Evolutionary conservation across 2,113 vertebrate species (phyloP).

Genomic region (Larimichthys crocea): DNA sequence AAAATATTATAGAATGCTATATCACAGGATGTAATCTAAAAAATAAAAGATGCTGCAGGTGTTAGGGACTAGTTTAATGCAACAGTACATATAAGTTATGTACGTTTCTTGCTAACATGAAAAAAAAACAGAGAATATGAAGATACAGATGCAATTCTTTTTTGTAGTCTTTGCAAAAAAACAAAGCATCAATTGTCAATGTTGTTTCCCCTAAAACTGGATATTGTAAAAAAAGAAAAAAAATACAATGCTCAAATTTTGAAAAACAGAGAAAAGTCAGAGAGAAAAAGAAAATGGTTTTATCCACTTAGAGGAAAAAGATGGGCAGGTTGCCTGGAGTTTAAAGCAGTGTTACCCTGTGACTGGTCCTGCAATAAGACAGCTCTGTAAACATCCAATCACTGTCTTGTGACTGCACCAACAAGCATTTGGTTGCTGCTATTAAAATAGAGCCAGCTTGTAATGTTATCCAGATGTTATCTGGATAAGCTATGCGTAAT

Average conservation of each 20-base stretch:
- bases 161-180: not conserved
- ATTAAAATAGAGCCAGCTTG: conserved; percentile 35
- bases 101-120: not conserved
- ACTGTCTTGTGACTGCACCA: conserved; percentile 6
- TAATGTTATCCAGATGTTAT: conserved; percentile 73
- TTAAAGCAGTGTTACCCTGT: conserved; percentile 30
- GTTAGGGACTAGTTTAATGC: not conserved
- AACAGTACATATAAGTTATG: not conserved
- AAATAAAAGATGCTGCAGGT: not conserved
- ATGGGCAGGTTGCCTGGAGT: conserved; percentile 30
- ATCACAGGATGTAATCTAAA: not conserved
- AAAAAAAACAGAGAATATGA: not conserved
- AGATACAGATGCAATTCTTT: not conserved
- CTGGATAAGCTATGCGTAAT: conserved; percentile 52
- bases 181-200: not conserved
- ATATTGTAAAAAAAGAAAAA: not conserved
- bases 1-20: not conserved
- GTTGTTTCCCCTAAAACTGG: not conserved
- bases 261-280: not conserved
- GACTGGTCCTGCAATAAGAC: conserved; percentile 14
- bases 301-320: conserved; percentile 12
- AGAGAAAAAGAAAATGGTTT: conserved; percentile 13
- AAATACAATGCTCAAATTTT: not conserved
- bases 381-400: conserved; percentile 25
- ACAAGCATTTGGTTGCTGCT: conserved; percentile 24